Evolutionary conservation across 2,888 invertebrate genomes (phyloP).

Genomic region (Harpalus rufipes): DNA sequence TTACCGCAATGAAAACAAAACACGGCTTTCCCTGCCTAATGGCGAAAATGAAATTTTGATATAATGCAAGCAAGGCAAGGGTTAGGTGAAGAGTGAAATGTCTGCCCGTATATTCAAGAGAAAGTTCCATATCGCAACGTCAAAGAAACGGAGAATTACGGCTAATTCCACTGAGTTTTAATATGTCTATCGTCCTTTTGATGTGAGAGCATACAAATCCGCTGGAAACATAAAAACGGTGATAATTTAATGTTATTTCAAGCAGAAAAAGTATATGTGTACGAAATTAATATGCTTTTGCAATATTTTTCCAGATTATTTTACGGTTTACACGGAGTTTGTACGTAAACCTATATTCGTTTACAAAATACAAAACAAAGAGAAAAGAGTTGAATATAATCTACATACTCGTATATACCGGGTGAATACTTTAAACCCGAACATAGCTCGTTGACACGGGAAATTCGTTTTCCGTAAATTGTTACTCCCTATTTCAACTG

Average conservation of each 20-base stretch:
- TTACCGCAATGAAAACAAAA: conserved; percentile 62
- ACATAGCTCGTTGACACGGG: too few species aligned
- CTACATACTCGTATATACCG: too few species aligned
- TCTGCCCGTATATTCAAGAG: conserved; percentile 10
- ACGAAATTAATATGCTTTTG: conserved; percentile 34
- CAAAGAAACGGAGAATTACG: conserved; percentile 38
- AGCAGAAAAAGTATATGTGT: conserved; percentile 26
- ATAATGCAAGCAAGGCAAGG: conserved; percentile 18
- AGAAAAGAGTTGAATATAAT: neutral
- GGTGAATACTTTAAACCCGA: too few species aligned
- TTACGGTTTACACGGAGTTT: conserved; percentile 13
- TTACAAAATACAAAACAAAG: neutral
- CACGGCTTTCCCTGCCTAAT: conserved; percentile 40
- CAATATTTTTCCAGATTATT: conserved; percentile 27
- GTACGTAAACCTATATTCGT: neutral
- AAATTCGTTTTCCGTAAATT: too few species aligned
- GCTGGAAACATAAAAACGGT: conserved; percentile 31
- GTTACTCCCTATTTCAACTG: too few species aligned
- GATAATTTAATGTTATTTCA: conserved; percentile 42
- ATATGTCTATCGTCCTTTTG: conserved; percentile 31
- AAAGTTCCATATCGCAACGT: conserved; percentile 28
- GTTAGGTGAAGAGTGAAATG: conserved; percentile 38
- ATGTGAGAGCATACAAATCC: conserved; percentile 29
- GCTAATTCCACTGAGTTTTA: conserved; percentile 31
- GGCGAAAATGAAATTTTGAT: conserved; percentile 62